Evolutionary conservation across 2,888 invertebrate species (phyloP).

Genomic region (Ecdyonurus torrentis): DNA sequence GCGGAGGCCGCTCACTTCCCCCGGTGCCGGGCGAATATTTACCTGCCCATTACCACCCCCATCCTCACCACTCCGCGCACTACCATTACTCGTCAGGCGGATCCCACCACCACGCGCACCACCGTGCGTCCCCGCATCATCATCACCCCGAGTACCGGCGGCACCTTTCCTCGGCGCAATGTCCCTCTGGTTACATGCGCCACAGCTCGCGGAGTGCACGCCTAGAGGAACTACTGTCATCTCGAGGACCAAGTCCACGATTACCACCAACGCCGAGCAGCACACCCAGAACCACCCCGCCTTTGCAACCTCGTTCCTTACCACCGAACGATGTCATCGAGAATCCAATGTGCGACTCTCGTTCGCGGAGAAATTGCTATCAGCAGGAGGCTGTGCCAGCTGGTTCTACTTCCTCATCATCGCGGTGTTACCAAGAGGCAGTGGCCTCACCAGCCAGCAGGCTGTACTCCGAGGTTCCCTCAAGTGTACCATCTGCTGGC

Average conservation of each 20-base stretch:
- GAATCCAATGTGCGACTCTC: not conserved
- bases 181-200: not conserved
- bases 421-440: not conserved
- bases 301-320: not conserved
- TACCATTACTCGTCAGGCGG: not conserved
- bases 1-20: not conserved
- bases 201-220: slow-evolving; percentile 1
- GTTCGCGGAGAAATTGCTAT: not conserved
- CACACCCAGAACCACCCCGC: not conserved
- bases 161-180: not conserved
- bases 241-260: not conserved
- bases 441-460: not conserved
- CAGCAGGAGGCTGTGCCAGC: not conserved
- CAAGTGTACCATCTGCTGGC: not conserved
- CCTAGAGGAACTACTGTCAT: not conserved
- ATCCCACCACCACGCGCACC: not conserved
- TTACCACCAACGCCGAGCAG: not conserved
- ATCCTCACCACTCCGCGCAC: not conserved
- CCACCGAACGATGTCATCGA: not conserved
- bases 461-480: not conserved
- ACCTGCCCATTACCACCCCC: not conserved
- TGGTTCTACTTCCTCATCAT: not conserved
- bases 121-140: not conserved
- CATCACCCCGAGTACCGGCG: not conserved
- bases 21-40: not conserved